A percentile compares a stretch with the other conserved stretches of the same genome.
Evolutionary conservation across 1,140 invertebrate genomes (phyloP).

Genomic region (Heliothis subflexa): DNA sequence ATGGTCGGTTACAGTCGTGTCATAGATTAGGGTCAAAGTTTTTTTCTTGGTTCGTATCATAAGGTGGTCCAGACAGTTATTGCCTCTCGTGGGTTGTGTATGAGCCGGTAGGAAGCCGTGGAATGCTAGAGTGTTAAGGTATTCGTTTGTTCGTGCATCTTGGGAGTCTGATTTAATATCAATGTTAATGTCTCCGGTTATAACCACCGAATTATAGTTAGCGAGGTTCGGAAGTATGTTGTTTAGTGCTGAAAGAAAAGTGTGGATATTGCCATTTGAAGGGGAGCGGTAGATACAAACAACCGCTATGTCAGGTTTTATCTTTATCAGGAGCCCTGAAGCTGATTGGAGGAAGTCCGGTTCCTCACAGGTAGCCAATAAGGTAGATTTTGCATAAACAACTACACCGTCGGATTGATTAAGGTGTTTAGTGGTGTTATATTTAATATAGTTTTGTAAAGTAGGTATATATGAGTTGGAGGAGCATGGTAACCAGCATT

Average conservation of each 20-base stretch:
- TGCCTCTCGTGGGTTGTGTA: neutral
- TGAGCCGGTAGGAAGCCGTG: neutral
- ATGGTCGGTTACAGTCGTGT: neutral
- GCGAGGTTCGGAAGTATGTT: neutral
- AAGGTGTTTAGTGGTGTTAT: slow-evolving; percentile 6
- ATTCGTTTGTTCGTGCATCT: neutral
- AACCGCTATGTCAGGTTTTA: neutral
- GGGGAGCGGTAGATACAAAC: neutral
- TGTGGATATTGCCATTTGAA: neutral
- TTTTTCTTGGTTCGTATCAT: neutral
- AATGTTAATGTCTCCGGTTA: neutral
- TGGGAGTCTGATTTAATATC: neutral
- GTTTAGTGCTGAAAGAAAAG: neutral
- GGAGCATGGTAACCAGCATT: neutral
- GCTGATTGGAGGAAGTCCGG: neutral
- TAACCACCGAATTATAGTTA: neutral
- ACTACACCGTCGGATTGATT: slow-evolving; percentile 36
- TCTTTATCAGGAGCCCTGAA: neutral
- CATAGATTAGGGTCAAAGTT: neutral
- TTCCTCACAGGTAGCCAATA: neutral
- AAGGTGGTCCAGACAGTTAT: neutral
- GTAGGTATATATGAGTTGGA: neutral
- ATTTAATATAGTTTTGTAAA: neutral
- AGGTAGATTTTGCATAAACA: slow-evolving; percentile 9
- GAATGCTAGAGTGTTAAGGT: neutral